Evolutionary conservation across 2,113 vertebrate genomes (phyloP).

Genomic region (Ursus arctos): DNA sequence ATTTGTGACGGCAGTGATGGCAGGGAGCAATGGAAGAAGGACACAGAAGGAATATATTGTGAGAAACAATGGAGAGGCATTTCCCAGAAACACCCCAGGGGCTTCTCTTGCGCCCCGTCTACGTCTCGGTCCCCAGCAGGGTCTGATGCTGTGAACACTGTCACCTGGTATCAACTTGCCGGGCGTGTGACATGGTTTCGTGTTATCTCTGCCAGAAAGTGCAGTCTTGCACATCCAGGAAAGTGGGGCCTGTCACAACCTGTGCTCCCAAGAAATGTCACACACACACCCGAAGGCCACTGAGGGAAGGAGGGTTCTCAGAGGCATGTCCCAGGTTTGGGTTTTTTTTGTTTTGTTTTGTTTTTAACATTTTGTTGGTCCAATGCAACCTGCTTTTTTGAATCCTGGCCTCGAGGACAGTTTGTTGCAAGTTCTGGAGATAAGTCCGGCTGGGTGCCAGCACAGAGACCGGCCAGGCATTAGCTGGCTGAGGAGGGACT

Average conservation of each 20-base stretch:
- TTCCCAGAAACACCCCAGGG: neutral
- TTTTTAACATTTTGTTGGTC: neutral
- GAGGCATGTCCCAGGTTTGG: neutral
- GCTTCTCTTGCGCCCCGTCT: neutral
- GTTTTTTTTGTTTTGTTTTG: too few relatives aligned
- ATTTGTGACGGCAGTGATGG: neutral
- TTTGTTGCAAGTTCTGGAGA: neutral
- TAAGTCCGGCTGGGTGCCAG: neutral
- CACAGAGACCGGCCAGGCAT: rapidly evolving
- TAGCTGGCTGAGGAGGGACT: neutral
- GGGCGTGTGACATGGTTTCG: rapidly evolving
- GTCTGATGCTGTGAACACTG: neutral
- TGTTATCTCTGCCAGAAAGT: neutral
- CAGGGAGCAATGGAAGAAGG: neutral
- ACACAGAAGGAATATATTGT: neutral
- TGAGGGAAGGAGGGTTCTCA: neutral
- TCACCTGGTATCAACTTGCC: neutral
- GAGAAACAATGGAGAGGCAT: neutral
- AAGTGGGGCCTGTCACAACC: neutral
- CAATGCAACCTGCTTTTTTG: neutral
- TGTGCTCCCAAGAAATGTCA: neutral
- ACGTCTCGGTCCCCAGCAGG: neutral
- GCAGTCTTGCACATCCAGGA: neutral
- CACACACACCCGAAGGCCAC: neutral
- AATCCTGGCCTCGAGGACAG: neutral